phyloP scores from a whole-genome alignment of 30 jellyfish, hydroid and myxozoan species.

The Sanderia malayensis region DNA sequence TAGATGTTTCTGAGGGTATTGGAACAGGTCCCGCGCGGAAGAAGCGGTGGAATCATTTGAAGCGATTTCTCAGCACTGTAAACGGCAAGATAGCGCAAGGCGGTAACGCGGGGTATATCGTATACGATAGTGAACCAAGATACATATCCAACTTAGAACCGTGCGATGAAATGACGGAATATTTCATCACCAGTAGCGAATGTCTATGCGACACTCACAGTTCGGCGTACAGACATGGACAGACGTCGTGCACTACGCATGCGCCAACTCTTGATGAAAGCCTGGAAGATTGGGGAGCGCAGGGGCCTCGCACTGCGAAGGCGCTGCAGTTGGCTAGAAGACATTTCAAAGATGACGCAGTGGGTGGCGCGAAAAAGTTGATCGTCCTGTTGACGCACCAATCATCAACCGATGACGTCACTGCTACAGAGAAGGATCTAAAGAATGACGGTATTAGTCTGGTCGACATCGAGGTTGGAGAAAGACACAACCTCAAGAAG shows the following conservation, averaged over 20 bases:
- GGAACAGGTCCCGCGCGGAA: slow-evolving; percentile 89
- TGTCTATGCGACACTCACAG: slow-evolving; percentile 77
- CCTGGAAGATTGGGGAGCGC: slow-evolving; percentile 94
- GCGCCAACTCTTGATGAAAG: slow-evolving; percentile 85
- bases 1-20: slow-evolving; percentile 96
- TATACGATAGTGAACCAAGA: slow-evolving; percentile 93
- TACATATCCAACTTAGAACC: slow-evolving; percentile 61
- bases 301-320: slow-evolving; percentile 96
- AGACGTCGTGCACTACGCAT: slow-evolving; percentile 76
- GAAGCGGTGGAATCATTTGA: slow-evolving; percentile 85
- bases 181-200: slow-evolving; percentile 77
- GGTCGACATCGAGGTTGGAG: slow-evolving; percentile 91
- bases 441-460: slow-evolving; percentile 86
- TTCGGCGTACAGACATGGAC: slow-evolving; percentile 20
- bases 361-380: slow-evolving; percentile 59
- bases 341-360: slow-evolving; percentile 37
- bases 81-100: slow-evolving; percentile 65
- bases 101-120: slow-evolving; percentile 78
- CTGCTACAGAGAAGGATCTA: slow-evolving; percentile 72
- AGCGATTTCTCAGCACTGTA: slow-evolving; percentile 67
- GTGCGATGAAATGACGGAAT: slow-evolving; percentile 90
- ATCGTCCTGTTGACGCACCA: slow-evolving; percentile 87
- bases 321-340: slow-evolving; percentile 81
- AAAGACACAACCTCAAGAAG: slow-evolving; percentile 61
- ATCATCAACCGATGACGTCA: slow-evolving; percentile 82